A percentile compares a stretch with the other conserved stretches of the same genome.
phyloP scores from a whole-genome alignment of 2,888 invertebrate species.

The Phymatocera aterrima region DNA sequence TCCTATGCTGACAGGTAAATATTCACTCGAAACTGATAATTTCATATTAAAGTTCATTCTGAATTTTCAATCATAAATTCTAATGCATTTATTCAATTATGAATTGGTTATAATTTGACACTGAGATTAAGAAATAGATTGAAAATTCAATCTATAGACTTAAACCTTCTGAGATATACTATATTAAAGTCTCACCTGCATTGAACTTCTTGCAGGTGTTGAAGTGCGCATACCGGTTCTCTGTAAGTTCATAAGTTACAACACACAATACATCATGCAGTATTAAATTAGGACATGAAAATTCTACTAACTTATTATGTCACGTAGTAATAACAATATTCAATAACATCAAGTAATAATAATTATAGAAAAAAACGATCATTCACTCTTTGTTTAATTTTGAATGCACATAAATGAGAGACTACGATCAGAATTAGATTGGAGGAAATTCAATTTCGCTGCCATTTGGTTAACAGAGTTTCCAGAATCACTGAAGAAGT shows the following conservation, averaged over 20 bases:
- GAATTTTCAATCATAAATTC: not conserved
- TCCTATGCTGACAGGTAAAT: not conserved
- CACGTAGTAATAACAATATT: conserved; percentile 14
- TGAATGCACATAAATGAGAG: not conserved
- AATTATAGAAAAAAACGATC: not conserved
- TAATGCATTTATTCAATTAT: not conserved
- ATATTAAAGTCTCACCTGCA: conserved; percentile 70
- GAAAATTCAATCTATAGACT: not conserved
- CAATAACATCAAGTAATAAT: not conserved
- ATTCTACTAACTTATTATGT: conserved; percentile 25
- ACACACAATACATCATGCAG: conserved; percentile 59
- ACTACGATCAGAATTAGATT: not conserved
- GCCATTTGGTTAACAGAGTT: not conserved
- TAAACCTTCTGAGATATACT: not conserved
- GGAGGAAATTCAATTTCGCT: not conserved
- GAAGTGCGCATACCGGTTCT: conserved; percentile 66
- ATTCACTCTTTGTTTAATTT: not conserved
- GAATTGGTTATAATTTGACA: not conserved
- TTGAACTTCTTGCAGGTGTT: conserved; percentile 67
- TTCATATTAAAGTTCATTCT: not conserved
- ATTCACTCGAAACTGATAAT: not conserved
- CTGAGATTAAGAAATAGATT: not conserved
- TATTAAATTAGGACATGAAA: conserved; percentile 32
- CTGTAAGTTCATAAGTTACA: conserved; percentile 67
- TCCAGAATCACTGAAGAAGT: not conserved